These are phyloP conservation scores for Lasiurus cinereus DNA, from an alignment of 2,113 vertebrate species.

Conservation along the genomic window DNA sequence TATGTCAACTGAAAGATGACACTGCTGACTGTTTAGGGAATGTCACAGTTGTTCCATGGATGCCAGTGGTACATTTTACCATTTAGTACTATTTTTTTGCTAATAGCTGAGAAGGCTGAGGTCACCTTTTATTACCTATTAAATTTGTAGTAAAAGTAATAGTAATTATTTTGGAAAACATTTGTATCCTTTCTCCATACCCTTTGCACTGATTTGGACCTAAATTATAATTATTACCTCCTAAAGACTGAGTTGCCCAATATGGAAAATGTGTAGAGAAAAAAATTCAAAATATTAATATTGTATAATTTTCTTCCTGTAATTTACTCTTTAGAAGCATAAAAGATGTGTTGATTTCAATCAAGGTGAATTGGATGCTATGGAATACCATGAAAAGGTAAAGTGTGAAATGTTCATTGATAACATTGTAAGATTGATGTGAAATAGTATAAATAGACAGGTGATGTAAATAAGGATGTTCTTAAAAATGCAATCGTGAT, in stretches of 20 bases:
- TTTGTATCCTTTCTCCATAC: neutral
- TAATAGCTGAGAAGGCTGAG: neutral
- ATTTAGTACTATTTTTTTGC: neutral
- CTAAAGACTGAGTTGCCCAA: neutral
- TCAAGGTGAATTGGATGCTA: constrained; percentile 93
- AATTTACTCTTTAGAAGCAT: constrained; percentile 88
- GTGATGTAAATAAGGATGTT: neutral
- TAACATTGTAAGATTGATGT: constrained; percentile 7
- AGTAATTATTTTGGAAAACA: neutral
- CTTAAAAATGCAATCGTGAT: constrained; percentile 41
- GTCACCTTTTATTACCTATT: neutral
- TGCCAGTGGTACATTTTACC: neutral
- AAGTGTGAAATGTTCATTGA: constrained; percentile 54
- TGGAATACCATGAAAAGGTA: constrained; percentile 93
- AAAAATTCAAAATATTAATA: constrained; percentile 39
- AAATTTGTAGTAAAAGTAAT: neutral
- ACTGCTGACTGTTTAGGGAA: neutral
- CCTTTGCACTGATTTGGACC: constrained; percentile 36
- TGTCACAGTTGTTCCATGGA: neutral
- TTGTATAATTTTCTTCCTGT: neutral
- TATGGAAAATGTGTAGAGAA: neutral
- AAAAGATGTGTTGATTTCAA: constrained; percentile 91
- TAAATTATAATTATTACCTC: neutral
- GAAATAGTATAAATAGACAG: neutral
- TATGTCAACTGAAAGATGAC: neutral